phyloP scores from a whole-genome alignment of 2,888 invertebrate species.

The Athripsodes cinereus region DNA sequence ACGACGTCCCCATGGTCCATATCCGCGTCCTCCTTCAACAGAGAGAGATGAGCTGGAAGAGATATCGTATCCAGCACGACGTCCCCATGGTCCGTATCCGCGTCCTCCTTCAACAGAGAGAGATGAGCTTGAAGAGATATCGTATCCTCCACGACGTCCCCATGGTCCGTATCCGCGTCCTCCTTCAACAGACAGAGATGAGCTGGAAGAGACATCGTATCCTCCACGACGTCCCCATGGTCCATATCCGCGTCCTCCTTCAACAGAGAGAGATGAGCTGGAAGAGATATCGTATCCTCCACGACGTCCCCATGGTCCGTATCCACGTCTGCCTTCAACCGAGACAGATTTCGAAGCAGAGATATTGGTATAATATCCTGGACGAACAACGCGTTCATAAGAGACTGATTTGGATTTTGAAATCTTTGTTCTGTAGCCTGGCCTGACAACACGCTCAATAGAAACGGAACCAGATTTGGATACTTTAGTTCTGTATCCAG shows the following conservation, averaged over 20 bases:
- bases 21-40: not conserved
- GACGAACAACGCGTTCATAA: slow-evolving; percentile 5
- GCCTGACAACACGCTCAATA: slow-evolving; percentile 6
- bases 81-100: slow-evolving; percentile 6
- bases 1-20: not conserved
- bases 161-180: not conserved
- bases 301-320: slow-evolving; percentile 2
- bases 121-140: not conserved
- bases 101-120: slow-evolving; percentile 6
- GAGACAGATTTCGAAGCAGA: slow-evolving; percentile 6
- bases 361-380: not conserved
- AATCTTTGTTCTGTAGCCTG: slow-evolving; percentile 4
- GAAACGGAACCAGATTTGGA: slow-evolving; percentile 5
- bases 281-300: not conserved
- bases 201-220: not conserved
- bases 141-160: not conserved
- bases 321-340: slow-evolving; percentile 3
- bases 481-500: slow-evolving; percentile 1
- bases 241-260: slow-evolving; percentile 11
- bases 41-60: not conserved
- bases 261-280: slow-evolving; percentile 3
- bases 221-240: not conserved
- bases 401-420: slow-evolving; percentile 3
- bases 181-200: slow-evolving; percentile 2
- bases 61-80: not conserved